Base-by-base conservation (phyloP, 2,113 vertebrate genomes). In the Enhydra lutris region DNA sequence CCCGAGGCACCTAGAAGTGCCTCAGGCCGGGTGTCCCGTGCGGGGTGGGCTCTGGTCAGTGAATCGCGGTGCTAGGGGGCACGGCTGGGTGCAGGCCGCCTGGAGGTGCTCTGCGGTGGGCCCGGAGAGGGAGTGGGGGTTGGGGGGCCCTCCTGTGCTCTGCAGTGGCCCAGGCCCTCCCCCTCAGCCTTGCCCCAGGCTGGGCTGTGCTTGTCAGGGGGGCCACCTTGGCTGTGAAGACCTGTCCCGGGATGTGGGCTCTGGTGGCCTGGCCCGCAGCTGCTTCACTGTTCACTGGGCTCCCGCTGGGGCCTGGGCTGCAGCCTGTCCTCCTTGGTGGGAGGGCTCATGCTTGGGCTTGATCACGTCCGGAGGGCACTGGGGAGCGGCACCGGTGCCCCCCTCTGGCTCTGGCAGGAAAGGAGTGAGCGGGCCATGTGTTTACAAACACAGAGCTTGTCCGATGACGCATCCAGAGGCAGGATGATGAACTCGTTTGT, bases 401-500 rank as follows among this genome's bases (percentile, higher is more conserved):
- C 23, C 13, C 10, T 20, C 14, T 34, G 65, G 80, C 20, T 29
- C 50, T 3, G 76, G 29, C 23, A 5, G 74, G 80, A 59, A 36
- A 1, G 0, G n/a, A 18, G 47, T 4, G 15, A 4, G 34, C 1
- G 3, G 2, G 21, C 31, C 1, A 1, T 26, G 3, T 11, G 52
- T 29, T 83, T 57, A 59, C 73, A n/a, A 7, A 47, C 11, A 1
- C 29, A 2, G 2, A 0, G 3, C 29, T 42, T 36, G 20, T 34
- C 18, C 18, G 13, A 6, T 3, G 15, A 3, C 8, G 67, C 3
- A 0, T 23, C 3, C 20, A 39, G 0, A 13, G 23, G 47, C 3
- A 4, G 42, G 12, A 31, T 6, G 7, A 24, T 4, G 29, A 10
- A 20, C 74, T 50, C 45, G 5, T 18, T 31, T 50, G 74, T 20